Percentiles rank a stretch among this genome's conserved stretches.
phyloP scores from a whole-genome alignment of 2,113 vertebrate genomes.

The Isichthys henryi region DNA sequence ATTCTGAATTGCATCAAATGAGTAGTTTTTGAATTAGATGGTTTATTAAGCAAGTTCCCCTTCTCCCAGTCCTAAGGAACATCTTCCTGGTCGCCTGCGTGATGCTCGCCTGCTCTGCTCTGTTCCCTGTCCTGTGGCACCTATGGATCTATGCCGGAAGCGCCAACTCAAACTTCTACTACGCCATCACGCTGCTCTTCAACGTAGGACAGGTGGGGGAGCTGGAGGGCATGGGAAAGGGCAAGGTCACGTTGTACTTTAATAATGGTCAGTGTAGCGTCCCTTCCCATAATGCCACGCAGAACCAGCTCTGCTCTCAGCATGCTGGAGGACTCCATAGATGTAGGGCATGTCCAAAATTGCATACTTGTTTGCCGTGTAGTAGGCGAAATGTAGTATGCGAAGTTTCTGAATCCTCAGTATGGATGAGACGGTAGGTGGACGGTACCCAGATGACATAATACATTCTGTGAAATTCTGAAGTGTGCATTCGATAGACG shows the following conservation, averaged over 20 bases:
- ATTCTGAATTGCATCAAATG: not conserved
- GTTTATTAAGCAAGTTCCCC: not conserved
- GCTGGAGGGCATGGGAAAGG: not conserved
- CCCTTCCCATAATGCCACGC: not conserved
- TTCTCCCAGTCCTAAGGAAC: slow-evolving; percentile 78
- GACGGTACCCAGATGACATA: not conserved
- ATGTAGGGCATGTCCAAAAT: not conserved
- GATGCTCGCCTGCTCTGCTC: slow-evolving; percentile 79
- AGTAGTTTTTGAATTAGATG: not conserved
- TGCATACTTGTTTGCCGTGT: not conserved
- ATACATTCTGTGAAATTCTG: not conserved
- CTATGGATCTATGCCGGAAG: slow-evolving; percentile 98
- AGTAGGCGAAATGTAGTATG: not conserved
- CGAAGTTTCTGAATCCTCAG: not conserved
- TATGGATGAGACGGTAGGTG: not conserved
- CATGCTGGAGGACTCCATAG: not conserved
- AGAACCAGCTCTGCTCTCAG: not conserved
- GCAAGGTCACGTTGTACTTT: not conserved
- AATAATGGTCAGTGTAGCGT: not conserved
- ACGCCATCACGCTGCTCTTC: slow-evolving; percentile 93
- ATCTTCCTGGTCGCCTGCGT: slow-evolving; percentile 87
- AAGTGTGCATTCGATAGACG: not conserved
- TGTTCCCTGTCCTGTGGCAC: slow-evolving; percentile 98
- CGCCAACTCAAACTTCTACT: slow-evolving; percentile 98
- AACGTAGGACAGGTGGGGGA: slow-evolving; percentile 85